phyloP scores from a whole-genome alignment of 2,888 invertebrate species.

The Hirtodrosophila cameraria region DNA sequence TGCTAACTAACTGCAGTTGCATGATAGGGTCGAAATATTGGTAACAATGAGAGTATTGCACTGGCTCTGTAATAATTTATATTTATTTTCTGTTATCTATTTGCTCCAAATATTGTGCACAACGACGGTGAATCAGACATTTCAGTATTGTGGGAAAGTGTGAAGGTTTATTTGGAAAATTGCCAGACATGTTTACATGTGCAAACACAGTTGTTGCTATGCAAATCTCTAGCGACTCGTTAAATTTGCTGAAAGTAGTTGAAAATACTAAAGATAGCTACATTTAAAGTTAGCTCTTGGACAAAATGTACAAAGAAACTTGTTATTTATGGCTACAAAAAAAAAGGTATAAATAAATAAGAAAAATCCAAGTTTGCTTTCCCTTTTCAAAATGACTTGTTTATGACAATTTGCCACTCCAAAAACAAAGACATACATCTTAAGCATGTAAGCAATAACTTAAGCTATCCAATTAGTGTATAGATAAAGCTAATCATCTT shows the following conservation, averaged over 20 bases:
- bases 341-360: not conserved
- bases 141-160: not conserved
- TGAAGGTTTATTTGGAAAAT: conserved; percentile 1
- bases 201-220: conserved; percentile 11
- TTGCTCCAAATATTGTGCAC: conserved; percentile 45
- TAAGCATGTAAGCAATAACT: conserved; percentile 16
- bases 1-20: conserved; percentile 14
- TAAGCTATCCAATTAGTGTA: conserved; percentile 39
- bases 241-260: conserved; percentile 31
- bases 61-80: conserved; percentile 58
- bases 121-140: conserved; percentile 27
- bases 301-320: too few species aligned
- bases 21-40: not conserved
- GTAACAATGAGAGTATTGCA: conserved; percentile 4
- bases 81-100: conserved; percentile 66
- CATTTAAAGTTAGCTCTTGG: too few species aligned
- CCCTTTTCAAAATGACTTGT: not conserved
- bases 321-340: too few species aligned
- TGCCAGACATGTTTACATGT: conserved; percentile 27
- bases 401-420: not conserved
- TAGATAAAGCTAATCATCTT: conserved; percentile 44
- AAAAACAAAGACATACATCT: not conserved
- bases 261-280: conserved; percentile 5
- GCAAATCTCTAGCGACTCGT: conserved; percentile 65
- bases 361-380: not conserved